Conservation (phyloP, 2,888 invertebrate genomes). For the Metellina segmentata region DNA sequence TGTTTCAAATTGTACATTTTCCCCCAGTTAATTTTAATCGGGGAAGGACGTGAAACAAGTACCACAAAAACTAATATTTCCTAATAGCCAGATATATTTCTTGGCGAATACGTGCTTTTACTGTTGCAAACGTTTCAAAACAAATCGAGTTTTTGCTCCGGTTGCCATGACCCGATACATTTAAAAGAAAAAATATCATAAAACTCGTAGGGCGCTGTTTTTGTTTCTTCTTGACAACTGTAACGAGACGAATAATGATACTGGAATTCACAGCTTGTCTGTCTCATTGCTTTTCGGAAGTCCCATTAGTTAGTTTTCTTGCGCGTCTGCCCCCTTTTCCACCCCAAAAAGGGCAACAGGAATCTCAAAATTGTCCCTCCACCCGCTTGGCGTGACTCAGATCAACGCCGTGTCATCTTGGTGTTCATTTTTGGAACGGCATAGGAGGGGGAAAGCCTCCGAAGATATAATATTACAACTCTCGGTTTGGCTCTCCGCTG, state of each 20-base stretch:
- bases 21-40: neutral
- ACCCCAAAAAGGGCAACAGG: constrained; percentile 61
- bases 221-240: neutral
- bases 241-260: constrained; percentile 50
- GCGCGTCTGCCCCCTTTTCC: constrained; percentile 28
- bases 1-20: neutral
- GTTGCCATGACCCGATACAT: neutral
- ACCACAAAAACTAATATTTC: neutral
- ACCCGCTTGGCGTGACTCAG: constrained; percentile 50
- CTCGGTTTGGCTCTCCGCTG: constrained; percentile 42
- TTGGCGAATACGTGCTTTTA: neutral
- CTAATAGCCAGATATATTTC: neutral
- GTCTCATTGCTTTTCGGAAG: constrained; percentile 3
- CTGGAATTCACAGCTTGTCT: constrained; percentile 34
- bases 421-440: constrained; percentile 64
- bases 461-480: constrained; percentile 50
- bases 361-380: constrained; percentile 49
- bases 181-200: too few relatives aligned
- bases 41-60: too few relatives aligned
- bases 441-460: constrained; percentile 29
- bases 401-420: constrained; percentile 44
- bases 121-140: neutral
- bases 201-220: neutral
- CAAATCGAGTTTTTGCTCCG: neutral
- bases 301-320: constrained; percentile 31